These are phyloP conservation scores for Podarcis cretensis DNA, from an alignment of 2,113 vertebrate species.

Conservation along the genomic window DNA sequence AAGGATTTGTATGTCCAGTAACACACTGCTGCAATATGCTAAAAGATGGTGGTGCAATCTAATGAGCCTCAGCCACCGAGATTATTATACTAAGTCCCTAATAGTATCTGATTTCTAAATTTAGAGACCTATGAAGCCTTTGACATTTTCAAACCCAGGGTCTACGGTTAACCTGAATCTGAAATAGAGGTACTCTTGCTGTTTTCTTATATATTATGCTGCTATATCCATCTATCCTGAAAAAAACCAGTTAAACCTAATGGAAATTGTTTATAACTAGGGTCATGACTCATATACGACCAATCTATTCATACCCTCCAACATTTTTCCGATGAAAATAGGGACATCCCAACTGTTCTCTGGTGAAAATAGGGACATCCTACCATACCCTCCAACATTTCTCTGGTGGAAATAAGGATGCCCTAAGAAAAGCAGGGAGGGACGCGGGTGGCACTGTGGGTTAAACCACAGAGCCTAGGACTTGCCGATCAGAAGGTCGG, in stretches of 20 bases:
- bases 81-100: background rate
- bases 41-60: background rate
- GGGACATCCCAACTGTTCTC: no score
- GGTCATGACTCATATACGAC: background rate
- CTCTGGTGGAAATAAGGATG: no score
- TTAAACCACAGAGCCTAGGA: no score
- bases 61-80: background rate
- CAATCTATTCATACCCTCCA: background rate
- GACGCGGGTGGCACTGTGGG: no score
- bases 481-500: no score
- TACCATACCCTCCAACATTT: no score
- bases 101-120: background rate
- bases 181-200: background rate
- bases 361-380: no score
- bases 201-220: background rate
- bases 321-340: no score
- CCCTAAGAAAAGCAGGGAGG: no score
- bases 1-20: background rate
- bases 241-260: background rate
- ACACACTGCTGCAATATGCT: background rate
- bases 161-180: background rate
- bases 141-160: background rate
- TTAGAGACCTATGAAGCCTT: background rate
- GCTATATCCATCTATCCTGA: background rate
- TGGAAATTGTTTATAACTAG: background rate